These are phyloP conservation scores for Bovichtus variegatus DNA, from an alignment of 2,797 vertebrate species.

Conservation along the genomic window DNA sequence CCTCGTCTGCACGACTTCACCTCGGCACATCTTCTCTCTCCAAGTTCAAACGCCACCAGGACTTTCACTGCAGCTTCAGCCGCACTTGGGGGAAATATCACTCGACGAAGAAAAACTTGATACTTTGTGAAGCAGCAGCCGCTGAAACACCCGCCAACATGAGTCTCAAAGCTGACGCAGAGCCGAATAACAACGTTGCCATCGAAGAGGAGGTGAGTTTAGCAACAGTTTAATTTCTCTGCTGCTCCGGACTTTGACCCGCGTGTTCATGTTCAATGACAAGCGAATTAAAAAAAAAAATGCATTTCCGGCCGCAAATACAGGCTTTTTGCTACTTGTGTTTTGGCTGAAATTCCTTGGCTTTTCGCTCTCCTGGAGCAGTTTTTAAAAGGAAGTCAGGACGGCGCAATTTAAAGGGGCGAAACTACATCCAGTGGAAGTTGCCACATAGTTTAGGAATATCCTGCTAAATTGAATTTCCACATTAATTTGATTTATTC, in stretches of 20 bases:
- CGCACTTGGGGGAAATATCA: conserved; percentile 78
- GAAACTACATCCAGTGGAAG: conserved; percentile 1
- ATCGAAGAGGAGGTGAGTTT: conserved; percentile 88
- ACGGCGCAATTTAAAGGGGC: neutral
- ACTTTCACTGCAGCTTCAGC: conserved; percentile 72
- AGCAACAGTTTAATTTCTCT: neutral
- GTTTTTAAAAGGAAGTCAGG: neutral
- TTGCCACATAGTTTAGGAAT: no score
- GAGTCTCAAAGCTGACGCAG: conserved; percentile 86
- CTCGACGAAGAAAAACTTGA: conserved; percentile 65
- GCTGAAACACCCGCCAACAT: conserved; percentile 74
- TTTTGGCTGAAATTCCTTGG: neutral
- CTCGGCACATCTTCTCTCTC: conserved; percentile 77
- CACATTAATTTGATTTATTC: neutral
- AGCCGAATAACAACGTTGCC: conserved; percentile 86
- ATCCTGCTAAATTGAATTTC: neutral
- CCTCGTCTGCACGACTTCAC: conserved; percentile 73
- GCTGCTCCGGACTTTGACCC: neutral
- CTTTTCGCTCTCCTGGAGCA: neutral
- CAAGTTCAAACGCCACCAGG: conserved; percentile 73
- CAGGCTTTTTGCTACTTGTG: no score
- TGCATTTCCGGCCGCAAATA: neutral
- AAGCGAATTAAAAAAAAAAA: neutral
- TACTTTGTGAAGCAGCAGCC: conserved; percentile 70
- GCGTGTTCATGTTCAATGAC: neutral